Conservation (phyloP, 2,113 vertebrate genomes). For the Tenebrosternarchus preto region DNA sequence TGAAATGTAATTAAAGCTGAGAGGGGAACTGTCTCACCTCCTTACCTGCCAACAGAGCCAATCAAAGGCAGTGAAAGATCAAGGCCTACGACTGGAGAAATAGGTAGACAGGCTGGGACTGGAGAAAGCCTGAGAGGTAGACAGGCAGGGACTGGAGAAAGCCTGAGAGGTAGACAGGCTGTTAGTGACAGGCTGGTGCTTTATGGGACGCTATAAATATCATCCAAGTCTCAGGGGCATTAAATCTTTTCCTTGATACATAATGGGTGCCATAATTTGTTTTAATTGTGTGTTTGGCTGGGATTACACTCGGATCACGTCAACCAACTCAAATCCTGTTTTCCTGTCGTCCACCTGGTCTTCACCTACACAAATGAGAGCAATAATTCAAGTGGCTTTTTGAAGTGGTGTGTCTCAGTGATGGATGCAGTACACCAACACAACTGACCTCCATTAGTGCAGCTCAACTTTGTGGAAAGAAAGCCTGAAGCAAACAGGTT, state of each 20-base stretch:
- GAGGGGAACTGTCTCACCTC: slow-evolving; percentile 45
- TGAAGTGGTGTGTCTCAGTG: background rate
- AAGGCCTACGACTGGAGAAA: too few species aligned
- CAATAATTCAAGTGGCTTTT: background rate
- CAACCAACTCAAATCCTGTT: slow-evolving; percentile 39
- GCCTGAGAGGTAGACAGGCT: slow-evolving; percentile 56
- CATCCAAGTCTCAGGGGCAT: slow-evolving; percentile 64
- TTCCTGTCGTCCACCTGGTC: slow-evolving; percentile 37
- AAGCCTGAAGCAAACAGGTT: slow-evolving; percentile 16
- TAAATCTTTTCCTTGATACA: slow-evolving; percentile 67
- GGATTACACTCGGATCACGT: slow-evolving; percentile 64
- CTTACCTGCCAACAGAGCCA: slow-evolving; percentile 48
- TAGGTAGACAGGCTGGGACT: too few species aligned
- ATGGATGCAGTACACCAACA: background rate
- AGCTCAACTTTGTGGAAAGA: slow-evolving; percentile 5
- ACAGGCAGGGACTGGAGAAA: slow-evolving; percentile 62
- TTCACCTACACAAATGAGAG: background rate
- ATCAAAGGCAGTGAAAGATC: slow-evolving; percentile 61
- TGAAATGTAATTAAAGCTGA: slow-evolving; percentile 37
- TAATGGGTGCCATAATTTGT: slow-evolving; percentile 61
- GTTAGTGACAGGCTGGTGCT: slow-evolving; percentile 68
- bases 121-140: too few species aligned
- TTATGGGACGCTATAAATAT: slow-evolving; percentile 72
- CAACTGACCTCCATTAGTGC: slow-evolving; percentile 22
- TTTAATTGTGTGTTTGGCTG: slow-evolving; percentile 71